Evolutionary conservation across 2,888 invertebrate species (phyloP).

Genomic region (Macroteleia sp.): DNA sequence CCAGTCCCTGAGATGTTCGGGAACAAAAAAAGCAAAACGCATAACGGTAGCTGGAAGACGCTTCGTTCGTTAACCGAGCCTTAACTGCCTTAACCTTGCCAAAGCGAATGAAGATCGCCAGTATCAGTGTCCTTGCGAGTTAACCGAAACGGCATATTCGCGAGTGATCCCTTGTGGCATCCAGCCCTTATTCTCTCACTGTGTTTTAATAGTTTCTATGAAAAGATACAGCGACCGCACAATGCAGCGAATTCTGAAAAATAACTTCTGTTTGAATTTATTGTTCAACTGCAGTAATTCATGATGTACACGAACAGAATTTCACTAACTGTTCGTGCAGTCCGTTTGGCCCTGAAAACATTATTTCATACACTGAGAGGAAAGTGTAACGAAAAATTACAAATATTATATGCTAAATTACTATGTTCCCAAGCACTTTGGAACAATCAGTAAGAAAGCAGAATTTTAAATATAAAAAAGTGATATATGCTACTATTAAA

Average conservation of each 20-base stretch:
- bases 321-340: slow-evolving; percentile 11
- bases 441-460: too few relatives aligned
- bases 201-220: slow-evolving; percentile 61
- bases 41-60: slow-evolving; percentile 73
- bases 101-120: slow-evolving; percentile 60
- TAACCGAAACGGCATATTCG: slow-evolving; percentile 52
- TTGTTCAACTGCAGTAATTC: slow-evolving; percentile 5
- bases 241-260: slow-evolving; percentile 29
- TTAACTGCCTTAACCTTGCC: slow-evolving; percentile 64
- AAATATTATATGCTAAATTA: too few relatives aligned
- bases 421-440: too few relatives aligned
- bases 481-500: too few relatives aligned
- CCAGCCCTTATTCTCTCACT: slow-evolving; percentile 20
- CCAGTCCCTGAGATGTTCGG: slow-evolving; percentile 49
- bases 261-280: slow-evolving; percentile 33
- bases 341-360: slow-evolving; percentile 12
- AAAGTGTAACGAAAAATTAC: too few relatives aligned
- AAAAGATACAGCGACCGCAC: slow-evolving; percentile 35
- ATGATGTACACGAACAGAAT: slow-evolving; percentile 9
- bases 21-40: slow-evolving; percentile 69
- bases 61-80: slow-evolving; percentile 68
- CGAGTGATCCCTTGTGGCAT: slow-evolving; percentile 38
- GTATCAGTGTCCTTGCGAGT: slow-evolving; percentile 61
- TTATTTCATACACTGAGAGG: too few relatives aligned
- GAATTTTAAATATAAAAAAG: too few relatives aligned